Percentiles rank a stretch among this genome's conserved stretches.
Evolutionary conservation across 1,140 invertebrate genomes (phyloP).

Genomic region (Saccostrea echinata): DNA sequence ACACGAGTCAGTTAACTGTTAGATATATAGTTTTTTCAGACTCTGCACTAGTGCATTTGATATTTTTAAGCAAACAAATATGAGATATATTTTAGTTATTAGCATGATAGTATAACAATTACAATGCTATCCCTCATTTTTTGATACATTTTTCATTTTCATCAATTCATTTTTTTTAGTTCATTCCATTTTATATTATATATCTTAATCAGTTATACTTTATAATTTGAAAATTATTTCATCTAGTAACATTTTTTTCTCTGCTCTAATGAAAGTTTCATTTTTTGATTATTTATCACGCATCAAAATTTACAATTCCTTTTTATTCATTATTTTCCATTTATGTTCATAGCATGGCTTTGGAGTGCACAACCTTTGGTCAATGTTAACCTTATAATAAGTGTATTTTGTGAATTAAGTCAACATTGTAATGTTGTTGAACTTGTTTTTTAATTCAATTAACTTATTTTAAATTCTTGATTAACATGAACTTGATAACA

Average conservation of each 20-base stretch:
- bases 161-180: neutral
- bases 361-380: conserved; percentile 20
- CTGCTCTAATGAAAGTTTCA: neutral
- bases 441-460: neutral
- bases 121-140: neutral
- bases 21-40: conserved; percentile 1
- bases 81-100: neutral
- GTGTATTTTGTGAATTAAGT: neutral
- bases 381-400: neutral
- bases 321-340: neutral
- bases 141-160: neutral
- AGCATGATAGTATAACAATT: neutral
- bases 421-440: conserved; percentile 20
- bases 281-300: neutral
- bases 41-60: conserved; percentile 4
- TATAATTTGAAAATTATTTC: neutral
- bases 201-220: neutral
- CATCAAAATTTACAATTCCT: neutral
- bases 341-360: conserved; percentile 14
- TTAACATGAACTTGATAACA: neutral
- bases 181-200: neutral
- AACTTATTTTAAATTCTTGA: neutral
- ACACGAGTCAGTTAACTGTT: neutral
- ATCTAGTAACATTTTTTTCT: neutral
- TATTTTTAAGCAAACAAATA: neutral